Base-by-base conservation (phyloP, 2,888 invertebrate species). In the Chorisops tibialis region DNA sequence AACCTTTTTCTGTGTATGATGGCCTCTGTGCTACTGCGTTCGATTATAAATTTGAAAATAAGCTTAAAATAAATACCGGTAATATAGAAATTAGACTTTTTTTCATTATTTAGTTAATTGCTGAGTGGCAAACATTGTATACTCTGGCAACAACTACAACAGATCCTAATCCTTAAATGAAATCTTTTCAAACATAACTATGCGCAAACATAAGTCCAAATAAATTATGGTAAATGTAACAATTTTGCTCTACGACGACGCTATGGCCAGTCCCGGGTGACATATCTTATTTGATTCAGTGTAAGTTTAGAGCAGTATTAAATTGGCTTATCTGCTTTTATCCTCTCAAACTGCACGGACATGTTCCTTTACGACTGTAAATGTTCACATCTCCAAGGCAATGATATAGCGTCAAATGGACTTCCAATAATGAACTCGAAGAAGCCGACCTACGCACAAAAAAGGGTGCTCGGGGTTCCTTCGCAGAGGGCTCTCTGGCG, bases 291-390 rank as follows among this genome's bases (percentile, higher is more conserved):
- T 50, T 50, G 9, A 35, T 35, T 14, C 14, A 22, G 14, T 48
- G 48, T 16, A 21, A 48, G 22, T 48, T 22, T 22, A 9, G 14
- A 35, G 30, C 18, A 16, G 35, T 30, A 11, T 19, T 41, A 43
- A 56, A 56, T 56, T 56, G 56, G 56, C 56, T 56, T 56, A 56
- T 24, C 43, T n/a, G 30, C 45, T 4, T 43, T 54, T 30, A 56
- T 45, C 56, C 56, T 45, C 41, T 5, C 16, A 41, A 16, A 41
- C 14, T 41, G 41, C 16, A 14, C 41, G n/a, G 14, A 41, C 16
- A 5, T 41, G 41, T 6, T 12, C 41, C n/a, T 41, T 41, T n/a
- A 2, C 37, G 9, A 37, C 11, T 41, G 16, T 5, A n/a, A 41
- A 41, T n/a, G 5, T 12, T 14, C n/a, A 11, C 18, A 16, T 18